Evolutionary conservation across 2,797 vertebrate genomes (phyloP).

Genomic region (Octomys mimax): DNA sequence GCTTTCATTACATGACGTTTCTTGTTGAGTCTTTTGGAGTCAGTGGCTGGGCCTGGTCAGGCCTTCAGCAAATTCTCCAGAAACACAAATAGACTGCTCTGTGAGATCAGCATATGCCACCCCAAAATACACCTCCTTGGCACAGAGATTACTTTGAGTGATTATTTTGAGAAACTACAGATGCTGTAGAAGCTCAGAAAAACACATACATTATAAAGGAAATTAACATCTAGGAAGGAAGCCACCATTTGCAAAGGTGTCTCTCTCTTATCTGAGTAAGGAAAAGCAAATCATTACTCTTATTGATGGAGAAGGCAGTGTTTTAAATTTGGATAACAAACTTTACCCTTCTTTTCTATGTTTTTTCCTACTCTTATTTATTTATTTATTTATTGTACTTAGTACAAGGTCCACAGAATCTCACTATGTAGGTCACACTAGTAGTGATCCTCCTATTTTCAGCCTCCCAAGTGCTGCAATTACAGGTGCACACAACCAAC

Average conservation of each 20-base stretch:
- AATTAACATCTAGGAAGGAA: background rate
- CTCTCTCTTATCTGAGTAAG: background rate
- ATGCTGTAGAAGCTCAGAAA: background rate
- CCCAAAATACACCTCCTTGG: background rate
- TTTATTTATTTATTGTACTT: no score
- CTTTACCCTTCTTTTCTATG: background rate
- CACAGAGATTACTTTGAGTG: background rate
- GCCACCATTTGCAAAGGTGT: background rate
- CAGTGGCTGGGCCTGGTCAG: background rate
- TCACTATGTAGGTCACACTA: no score
- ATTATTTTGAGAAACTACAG: constrained; percentile 16
- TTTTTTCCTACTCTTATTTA: background rate
- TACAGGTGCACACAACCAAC: no score
- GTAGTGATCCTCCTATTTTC: no score
- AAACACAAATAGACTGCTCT: background rate
- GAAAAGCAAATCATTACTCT: background rate
- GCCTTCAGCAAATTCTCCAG: background rate
- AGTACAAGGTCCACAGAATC: no score
- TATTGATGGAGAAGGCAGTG: background rate
- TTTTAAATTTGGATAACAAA: background rate
- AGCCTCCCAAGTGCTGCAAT: no score
- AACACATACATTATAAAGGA: background rate
- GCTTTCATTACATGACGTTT: background rate
- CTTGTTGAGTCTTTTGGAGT: background rate
- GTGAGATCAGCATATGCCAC: background rate